Base-by-base conservation (phyloP, 2,888 invertebrate genomes). In the Teleogryllus oceanicus region DNA sequence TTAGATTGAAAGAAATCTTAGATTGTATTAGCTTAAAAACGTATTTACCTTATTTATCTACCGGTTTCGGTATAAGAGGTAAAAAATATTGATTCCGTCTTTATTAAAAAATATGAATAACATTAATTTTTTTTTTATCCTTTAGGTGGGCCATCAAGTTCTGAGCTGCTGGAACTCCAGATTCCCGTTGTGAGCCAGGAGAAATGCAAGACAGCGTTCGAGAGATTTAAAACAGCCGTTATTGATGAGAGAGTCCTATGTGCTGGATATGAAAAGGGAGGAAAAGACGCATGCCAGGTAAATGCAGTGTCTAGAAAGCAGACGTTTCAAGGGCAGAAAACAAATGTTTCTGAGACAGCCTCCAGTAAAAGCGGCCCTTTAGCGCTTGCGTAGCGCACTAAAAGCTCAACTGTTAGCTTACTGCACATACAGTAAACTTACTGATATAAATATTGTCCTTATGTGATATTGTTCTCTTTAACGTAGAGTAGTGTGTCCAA, bases 281-380 rank as follows among this genome's bases (percentile, higher is more conserved):
- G 92, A 37, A 91, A 91, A 85, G 94, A 94, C 85, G 91, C 94
- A 75, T 94, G 94, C 84, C 91, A 92, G 88, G 94, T 89, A 85
- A 5, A 5, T 37, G 8, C 5, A 37, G 37, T 37, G 84, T 83
- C 76, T 50, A 37, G 8, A 8, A 37, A 37, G 37, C 37, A 8
- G 1, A 37, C 37, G 24, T 37, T 37, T 37, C 8, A 37, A 37
- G 37, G 37, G 8, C 37, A 37, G 37, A 37, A 8, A 8, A 8
- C 8, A 8, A 37, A 37, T 37, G 37, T 37, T 37, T 37, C 24
- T 37, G 1, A 37, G 37, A 8, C 37, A 37, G 37, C 37, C 37
- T 0, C 8, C 1, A 24, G 37, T 8, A 37, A 8, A 37, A 37
- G 37, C 8, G 4, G 37, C 5, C 5, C 37, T 37, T 8, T 0